Percentiles rank a stretch among this genome's conserved stretches.
phyloP scores from a whole-genome alignment of 2,797 vertebrate species.

The Lindbergichthys nudifrons region DNA sequence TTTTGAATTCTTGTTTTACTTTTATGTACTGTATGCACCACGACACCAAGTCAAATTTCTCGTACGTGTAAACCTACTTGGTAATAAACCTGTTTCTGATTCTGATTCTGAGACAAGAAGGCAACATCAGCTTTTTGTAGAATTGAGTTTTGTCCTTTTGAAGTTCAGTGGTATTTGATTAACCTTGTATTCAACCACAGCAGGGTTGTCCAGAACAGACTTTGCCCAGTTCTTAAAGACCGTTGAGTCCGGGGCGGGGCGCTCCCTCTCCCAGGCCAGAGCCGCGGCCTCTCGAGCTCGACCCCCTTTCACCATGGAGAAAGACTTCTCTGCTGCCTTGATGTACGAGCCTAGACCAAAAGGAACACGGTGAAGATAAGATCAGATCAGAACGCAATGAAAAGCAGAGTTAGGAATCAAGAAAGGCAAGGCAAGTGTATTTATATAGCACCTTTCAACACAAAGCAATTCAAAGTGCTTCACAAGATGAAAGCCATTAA shows the following conservation, averaged over 20 bases:
- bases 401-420: background rate
- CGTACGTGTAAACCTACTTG: too few species aligned
- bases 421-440: too few species aligned
- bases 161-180: background rate
- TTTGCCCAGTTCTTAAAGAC: slow-evolving; percentile 88
- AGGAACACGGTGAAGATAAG: background rate
- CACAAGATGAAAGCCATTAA: too few species aligned
- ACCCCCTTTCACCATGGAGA: slow-evolving; percentile 90
- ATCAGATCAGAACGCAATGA: background rate
- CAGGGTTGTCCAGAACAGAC: slow-evolving; percentile 90
- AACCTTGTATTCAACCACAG: slow-evolving; percentile 89
- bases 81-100: too few species aligned
- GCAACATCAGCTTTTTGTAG: background rate
- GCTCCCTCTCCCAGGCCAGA: slow-evolving; percentile 88
- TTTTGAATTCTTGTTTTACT: too few species aligned
- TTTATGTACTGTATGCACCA: too few species aligned
- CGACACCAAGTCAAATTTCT: too few species aligned
- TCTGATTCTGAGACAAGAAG: background rate
- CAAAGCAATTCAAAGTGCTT: too few species aligned
- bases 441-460: too few species aligned
- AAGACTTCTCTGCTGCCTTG: slow-evolving; percentile 86
- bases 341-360: slow-evolving; percentile 88
- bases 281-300: slow-evolving; percentile 84
- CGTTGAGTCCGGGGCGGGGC: slow-evolving; percentile 70
- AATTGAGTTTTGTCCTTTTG: background rate